A percentile compares a stretch with the other conserved stretches of the same genome.
Evolutionary conservation across 64 coral and sea anemone genomes (phyloP).

Genomic region (Catalaphyllia jardinei): DNA sequence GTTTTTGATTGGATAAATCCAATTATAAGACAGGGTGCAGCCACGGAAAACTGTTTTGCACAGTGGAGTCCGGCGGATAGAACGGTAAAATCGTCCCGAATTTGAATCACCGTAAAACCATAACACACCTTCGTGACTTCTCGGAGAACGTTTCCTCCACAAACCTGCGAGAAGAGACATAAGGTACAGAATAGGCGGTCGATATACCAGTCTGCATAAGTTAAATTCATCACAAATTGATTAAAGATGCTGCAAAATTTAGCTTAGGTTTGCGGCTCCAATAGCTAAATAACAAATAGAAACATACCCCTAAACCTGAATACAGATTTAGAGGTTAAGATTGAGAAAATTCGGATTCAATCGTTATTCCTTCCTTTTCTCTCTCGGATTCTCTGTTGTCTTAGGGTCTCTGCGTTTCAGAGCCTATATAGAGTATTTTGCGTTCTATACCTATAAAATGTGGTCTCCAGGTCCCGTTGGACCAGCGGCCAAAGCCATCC

Average conservation of each 20-base stretch:
- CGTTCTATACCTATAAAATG: neutral
- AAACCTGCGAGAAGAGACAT: neutral
- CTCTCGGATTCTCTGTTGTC: too few relatives aligned
- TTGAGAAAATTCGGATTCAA: too few relatives aligned
- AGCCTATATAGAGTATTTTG: too few relatives aligned
- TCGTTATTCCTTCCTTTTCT: too few relatives aligned
- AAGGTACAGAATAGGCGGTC: neutral
- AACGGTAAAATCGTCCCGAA: conserved; percentile 28
- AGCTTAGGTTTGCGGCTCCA: too few relatives aligned
- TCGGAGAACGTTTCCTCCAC: conserved; percentile 4
- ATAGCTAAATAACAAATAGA: too few relatives aligned
- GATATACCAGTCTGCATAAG: too few relatives aligned
- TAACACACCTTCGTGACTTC: neutral
- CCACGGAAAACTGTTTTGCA: conserved; percentile 23
- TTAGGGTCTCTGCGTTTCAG: too few relatives aligned
- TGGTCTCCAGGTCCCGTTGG: conserved; percentile 40
- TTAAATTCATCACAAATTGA: too few relatives aligned
- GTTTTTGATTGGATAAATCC: conserved; percentile 40
- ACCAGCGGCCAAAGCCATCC: conserved; percentile 76
- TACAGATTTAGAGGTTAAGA: too few relatives aligned
- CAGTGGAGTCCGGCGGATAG: conserved; percentile 2
- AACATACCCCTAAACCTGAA: too few relatives aligned
- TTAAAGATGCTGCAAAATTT: too few relatives aligned
- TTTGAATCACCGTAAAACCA: conserved; percentile 43
- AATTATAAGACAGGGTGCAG: conserved; percentile 35